A percentile compares a stretch with the other conserved stretches of the same genome.
These are phyloP conservation scores for Montipora efflorescens DNA, from an alignment of 64 coral and sea anemone species.

Conservation along the genomic window DNA sequence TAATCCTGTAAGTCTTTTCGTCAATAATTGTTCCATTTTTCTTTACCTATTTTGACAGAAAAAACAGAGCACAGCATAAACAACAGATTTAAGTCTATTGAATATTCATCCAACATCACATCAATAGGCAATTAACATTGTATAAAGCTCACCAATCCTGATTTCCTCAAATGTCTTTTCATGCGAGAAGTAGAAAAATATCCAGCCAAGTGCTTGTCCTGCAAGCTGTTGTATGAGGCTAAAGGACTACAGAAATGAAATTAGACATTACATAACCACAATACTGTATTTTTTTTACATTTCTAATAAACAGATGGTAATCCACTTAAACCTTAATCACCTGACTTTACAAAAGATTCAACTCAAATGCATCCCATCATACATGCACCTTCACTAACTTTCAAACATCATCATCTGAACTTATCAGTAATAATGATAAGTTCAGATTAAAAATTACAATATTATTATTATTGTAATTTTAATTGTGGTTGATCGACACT, in stretches of 20 bases:
- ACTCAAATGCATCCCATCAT: no score
- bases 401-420: no score
- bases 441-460: no score
- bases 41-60: conserved; percentile 60
- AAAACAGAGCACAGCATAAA: neutral
- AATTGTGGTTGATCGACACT: no score
- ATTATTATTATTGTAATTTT: no score
- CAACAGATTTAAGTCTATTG: neutral
- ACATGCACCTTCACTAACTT: no score
- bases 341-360: no score
- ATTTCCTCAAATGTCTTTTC: conserved; percentile 87
- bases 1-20: conserved; percentile 95
- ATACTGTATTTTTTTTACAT: neutral
- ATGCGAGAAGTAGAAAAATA: conserved; percentile 90
- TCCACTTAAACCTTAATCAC: no score
- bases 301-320: no score
- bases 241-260: conserved; percentile 70
- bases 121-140: no score
- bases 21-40: conserved; percentile 84
- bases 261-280: neutral
- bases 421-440: no score
- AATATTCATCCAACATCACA: no score
- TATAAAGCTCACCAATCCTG: conserved; percentile 84
- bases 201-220: conserved; percentile 92
- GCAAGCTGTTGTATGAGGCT: conserved; percentile 92